Percentiles rank a stretch among this genome's conserved stretches.
Evolutionary conservation across 2,113 vertebrate genomes (phyloP).

Genomic region (Paracanthobrama guichenoti): DNA sequence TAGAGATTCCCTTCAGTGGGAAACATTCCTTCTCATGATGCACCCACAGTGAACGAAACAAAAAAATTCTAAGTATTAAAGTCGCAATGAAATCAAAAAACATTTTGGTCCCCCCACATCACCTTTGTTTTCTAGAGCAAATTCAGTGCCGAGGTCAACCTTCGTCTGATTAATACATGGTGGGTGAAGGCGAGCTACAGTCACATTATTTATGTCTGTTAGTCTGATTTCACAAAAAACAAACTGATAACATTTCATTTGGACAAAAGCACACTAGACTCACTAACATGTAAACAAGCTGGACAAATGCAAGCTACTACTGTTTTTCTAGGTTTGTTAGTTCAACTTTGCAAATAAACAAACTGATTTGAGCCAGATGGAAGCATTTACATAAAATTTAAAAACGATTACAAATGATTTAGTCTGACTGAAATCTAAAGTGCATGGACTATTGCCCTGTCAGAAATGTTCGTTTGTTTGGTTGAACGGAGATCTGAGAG

Average conservation of each 20-base stretch:
- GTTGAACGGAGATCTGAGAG: constrained; percentile 45
- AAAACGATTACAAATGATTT: not conserved
- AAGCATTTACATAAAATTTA: not conserved
- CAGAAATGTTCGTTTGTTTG: not conserved
- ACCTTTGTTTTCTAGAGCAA: not conserved
- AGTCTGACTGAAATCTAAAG: not conserved
- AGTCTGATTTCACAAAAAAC: too few relatives aligned
- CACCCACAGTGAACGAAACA: not conserved
- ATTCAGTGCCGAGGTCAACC: not conserved
- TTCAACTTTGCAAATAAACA: too few relatives aligned
- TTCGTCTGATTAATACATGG: not conserved
- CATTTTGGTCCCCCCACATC: not conserved
- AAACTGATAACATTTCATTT: too few relatives aligned
- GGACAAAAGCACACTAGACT: not conserved
- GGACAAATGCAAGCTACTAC: not conserved
- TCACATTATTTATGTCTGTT: not conserved
- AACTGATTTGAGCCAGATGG: too few relatives aligned
- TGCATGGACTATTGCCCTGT: not conserved
- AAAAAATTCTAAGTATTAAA: not conserved
- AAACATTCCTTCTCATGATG: not conserved
- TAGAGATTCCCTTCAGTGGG: constrained; percentile 50
- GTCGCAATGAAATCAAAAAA: too few relatives aligned
- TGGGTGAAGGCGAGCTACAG: not conserved
- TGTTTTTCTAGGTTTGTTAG: too few relatives aligned
- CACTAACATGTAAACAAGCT: not conserved